Evolutionary conservation across 2,888 invertebrate genomes (phyloP).

Genomic region (Orthosia incerta): DNA sequence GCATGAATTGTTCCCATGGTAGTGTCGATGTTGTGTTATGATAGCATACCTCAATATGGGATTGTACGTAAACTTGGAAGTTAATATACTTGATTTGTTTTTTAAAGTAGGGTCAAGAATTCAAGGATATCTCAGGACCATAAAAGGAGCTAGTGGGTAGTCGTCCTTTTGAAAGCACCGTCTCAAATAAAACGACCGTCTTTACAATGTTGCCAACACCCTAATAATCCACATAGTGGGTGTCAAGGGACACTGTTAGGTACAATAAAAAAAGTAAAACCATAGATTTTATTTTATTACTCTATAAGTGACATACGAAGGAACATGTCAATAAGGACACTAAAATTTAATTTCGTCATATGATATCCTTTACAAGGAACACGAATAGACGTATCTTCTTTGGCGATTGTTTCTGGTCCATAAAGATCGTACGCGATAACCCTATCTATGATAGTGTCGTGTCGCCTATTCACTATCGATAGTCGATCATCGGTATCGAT

Average conservation of each 20-base stretch:
- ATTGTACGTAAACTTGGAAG: background rate
- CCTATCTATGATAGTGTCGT: conserved; percentile 81
- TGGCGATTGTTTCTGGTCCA: conserved; percentile 82
- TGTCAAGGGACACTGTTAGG: conserved; percentile 55
- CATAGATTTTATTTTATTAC: conserved; percentile 59
- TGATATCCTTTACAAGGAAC: conserved; percentile 79
- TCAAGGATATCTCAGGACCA: conserved; percentile 19
- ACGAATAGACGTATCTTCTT: conserved; percentile 72
- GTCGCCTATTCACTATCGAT: conserved; percentile 77
- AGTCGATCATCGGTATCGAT: conserved; percentile 81
- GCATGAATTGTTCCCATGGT: background rate
- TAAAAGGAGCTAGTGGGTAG: conserved; percentile 45
- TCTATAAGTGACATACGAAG: conserved; percentile 63
- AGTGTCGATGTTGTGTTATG: background rate
- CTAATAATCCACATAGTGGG: conserved; percentile 62
- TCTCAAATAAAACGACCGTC: conserved; percentile 56
- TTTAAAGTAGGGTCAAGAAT: conserved; percentile 5
- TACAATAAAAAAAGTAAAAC: conserved; percentile 52
- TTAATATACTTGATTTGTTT: background rate
- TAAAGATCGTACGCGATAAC: conserved; percentile 87
- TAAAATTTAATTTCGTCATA: conserved; percentile 84
- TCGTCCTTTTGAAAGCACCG: conserved; percentile 40
- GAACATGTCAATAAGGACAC: conserved; percentile 72
- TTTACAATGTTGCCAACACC: conserved; percentile 61
- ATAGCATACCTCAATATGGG: background rate